Percentiles rank a stretch among this genome's conserved stretches.
Conservation (phyloP, 2,797 vertebrate genomes). For the Atherinosoma microstoma region DNA sequence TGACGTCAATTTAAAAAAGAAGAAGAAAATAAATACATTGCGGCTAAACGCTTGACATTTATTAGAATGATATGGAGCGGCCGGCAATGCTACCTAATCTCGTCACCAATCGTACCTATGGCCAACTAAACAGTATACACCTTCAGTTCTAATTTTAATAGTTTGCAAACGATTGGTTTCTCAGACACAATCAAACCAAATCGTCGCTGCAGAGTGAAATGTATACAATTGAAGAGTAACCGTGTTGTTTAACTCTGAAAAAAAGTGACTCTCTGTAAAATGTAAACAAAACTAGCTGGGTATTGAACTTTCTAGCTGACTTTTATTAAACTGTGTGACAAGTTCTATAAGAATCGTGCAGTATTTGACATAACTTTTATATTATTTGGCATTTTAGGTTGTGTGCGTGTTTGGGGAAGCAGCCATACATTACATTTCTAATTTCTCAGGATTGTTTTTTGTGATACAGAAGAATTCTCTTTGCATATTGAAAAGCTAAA, state of each 20-base stretch:
- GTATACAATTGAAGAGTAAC: background rate
- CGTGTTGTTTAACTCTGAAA: background rate
- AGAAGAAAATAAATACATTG: background rate
- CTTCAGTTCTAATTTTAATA: background rate
- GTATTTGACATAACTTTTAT: background rate
- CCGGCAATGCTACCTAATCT: constrained; percentile 67
- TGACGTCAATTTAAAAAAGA: background rate
- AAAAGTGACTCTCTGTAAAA: background rate
- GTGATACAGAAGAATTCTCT: background rate
- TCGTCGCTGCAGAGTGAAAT: background rate
- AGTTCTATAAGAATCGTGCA: too few relatives aligned
- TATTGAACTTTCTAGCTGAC: background rate
- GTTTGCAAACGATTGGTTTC: background rate
- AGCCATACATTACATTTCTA: background rate
- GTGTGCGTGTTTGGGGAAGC: too few relatives aligned
- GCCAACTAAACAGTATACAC: constrained; percentile 13
- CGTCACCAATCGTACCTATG: constrained; percentile 24
- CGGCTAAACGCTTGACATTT: background rate
- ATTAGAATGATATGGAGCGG: constrained; percentile 25
- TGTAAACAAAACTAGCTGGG: background rate
- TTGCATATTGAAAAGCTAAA: background rate
- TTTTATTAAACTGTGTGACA: too few relatives aligned
- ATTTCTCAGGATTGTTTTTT: background rate
- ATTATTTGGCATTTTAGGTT: too few relatives aligned
- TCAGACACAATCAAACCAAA: background rate